Evolutionary conservation across 2,888 invertebrate species (phyloP), one percentile per base, ranked within the genome.

Genomic region (Oligia fasciuncula): DNA sequence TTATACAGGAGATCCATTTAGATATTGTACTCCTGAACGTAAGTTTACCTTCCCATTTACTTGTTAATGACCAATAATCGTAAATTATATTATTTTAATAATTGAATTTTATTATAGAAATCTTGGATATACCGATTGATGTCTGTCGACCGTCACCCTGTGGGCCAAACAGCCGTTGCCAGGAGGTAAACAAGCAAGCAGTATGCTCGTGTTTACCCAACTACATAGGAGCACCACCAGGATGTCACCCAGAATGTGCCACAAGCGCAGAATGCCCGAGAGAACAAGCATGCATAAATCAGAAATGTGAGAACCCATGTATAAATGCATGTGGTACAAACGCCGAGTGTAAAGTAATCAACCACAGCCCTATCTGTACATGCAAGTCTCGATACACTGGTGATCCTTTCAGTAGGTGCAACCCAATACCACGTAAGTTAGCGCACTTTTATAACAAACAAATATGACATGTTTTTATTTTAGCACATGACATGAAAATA

Each of bases 261-360:
- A 97, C 98, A 66, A 98, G 98, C 90, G 97, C 98, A 0, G 98
- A 98, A 93, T 99, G 99, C 93, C 93, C 98, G 5, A 96, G 97
- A 76, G 97, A 98, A 87, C 97, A 97, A 91, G 98, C 98, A 9
- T 99, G 99, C 91, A 95, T 98, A 17, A 97, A 98, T 90, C 98
- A 98, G 86, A 98, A 98, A 95, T 99, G 99, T 92, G 94, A 96
- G 71, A 97, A 98, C 93, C 98, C 99, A 63, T 99, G 99, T 88
- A 94, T 97, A 40, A 97, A 97, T 89, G 97, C 97, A 40, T 98
- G 98, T 93, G 98, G 98, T 40, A 95, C 96, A 91, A 97, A 98
- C 89, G 97, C 98, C 0, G 97, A 97, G 73, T 99, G 98, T 91
- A 97, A 97, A 91, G 98, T 98, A 19, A 97, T 98, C 76, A 98